Base-by-base conservation (phyloP, 1,140 invertebrate genomes). In the Scaptomyza montana region DNA sequence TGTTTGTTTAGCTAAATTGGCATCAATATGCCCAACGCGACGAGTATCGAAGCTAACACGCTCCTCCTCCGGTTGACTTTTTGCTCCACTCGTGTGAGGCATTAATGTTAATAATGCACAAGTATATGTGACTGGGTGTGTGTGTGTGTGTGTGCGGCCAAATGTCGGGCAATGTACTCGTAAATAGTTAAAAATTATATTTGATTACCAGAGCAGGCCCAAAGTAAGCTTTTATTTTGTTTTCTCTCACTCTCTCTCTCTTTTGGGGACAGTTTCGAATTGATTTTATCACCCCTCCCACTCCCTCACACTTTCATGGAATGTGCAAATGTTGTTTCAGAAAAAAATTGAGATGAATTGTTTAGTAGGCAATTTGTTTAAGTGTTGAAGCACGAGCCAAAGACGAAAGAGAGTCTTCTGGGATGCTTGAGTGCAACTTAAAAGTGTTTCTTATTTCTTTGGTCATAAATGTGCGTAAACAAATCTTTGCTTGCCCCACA, bases 181-280 rank as follows among this genome's bases (percentile, higher is more conserved):
- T 80, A 86, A 86, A 86, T 86, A 85, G 81, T 86, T 80, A 86
- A 86, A 86, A 86, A 86, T 80, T 86, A 86, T 86, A 86, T 86
- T 86, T 86, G 74, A 86, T 86, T 86, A 86, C 39, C 39, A n/a
- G 39, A 1, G 12, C 61, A 46, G 56, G 39, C 39, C 39, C 41
- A 56, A 12, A 9, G 36, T 12, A 12, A 13, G 49, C 49, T n/a
- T 28, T 51, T 25, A n/a, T n/a, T 43, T 43, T 43, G 39, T n/a
- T 5, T 43, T 6, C 39, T 19, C 5, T 47, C 43, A 0, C 21
- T 59, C 56, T 6, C 25, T 30, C 10, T 36, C 4, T 30, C 10
- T 45, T 70, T 55, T 43, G 45, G 9, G 43, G 45, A 63, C 47
- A 67, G 46, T 68, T 74, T 47, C 50, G 33, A 59, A 86, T 86